A percentile compares a stretch with the other conserved stretches of the same genome.
Conservation (phyloP, 2,113 vertebrate species). For the Helogale parvula region DNA sequence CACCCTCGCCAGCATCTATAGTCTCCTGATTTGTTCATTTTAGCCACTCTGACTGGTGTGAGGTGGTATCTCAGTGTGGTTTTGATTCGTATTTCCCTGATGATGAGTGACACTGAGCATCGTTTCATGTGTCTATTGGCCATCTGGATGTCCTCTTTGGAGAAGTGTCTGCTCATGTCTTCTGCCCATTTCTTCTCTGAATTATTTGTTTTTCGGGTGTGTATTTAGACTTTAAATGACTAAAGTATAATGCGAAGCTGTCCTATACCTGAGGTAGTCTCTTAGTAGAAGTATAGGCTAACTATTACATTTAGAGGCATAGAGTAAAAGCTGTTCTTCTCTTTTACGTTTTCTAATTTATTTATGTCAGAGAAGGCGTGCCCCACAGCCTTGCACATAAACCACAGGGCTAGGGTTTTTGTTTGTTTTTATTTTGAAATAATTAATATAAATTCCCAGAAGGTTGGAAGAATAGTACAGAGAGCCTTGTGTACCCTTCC, state of each 20-base stretch:
- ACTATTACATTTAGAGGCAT: background rate
- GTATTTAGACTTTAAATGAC: background rate
- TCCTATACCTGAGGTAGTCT: background rate
- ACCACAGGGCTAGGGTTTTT: background rate
- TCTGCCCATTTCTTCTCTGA: too few species aligned
- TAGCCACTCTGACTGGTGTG: too few species aligned
- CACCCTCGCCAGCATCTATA: too few species aligned
- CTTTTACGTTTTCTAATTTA: background rate
- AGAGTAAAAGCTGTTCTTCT: background rate
- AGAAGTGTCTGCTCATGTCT: too few species aligned
- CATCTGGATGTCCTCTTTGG: too few species aligned
- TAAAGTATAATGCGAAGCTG: background rate
- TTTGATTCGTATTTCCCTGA: too few species aligned
- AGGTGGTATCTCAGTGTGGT: too few species aligned
- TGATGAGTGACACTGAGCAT: too few species aligned
- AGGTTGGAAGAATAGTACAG: constrained; percentile 35
- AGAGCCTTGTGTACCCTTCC: background rate
- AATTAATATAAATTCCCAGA: background rate
- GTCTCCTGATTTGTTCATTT: too few species aligned
- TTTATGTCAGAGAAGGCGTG: constrained; percentile 37
- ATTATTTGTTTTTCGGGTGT: too few species aligned
- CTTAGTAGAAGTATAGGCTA: constrained; percentile 24
- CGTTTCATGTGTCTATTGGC: too few species aligned
- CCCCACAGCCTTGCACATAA: background rate
- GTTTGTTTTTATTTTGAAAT: constrained; percentile 59